Conservation (phyloP, 1,140 invertebrate genomes). For the Meloidogyne hapla region DNA sequence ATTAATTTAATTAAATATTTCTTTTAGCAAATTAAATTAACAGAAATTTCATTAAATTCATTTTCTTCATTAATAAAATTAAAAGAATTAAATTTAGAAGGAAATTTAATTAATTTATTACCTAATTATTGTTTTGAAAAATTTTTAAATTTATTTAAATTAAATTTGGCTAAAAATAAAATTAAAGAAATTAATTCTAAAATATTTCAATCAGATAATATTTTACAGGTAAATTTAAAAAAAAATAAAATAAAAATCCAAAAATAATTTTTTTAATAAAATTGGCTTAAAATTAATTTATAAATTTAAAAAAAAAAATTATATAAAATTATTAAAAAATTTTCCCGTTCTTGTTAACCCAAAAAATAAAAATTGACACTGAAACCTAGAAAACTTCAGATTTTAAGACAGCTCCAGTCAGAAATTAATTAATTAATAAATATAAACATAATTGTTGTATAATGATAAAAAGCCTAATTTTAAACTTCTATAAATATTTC, state of each 20-base stretch:
- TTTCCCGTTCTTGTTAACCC: too few species aligned
- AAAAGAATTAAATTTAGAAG: conserved; percentile 36
- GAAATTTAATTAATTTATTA: conserved; percentile 32
- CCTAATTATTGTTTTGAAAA: conserved; percentile 40
- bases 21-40: conserved; percentile 42
- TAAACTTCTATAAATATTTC: too few species aligned
- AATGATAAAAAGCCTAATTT: too few species aligned
- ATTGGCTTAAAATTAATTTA: conserved; percentile 22
- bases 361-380: too few species aligned
- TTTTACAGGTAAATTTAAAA: conserved; percentile 32
- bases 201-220: conserved; percentile 41
- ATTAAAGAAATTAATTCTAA: conserved; percentile 38
- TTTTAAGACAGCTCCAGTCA: too few species aligned
- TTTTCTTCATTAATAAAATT: conserved; percentile 33
- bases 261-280: conserved; percentile 10
- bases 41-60: conserved; percentile 40
- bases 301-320: conserved; percentile 35
- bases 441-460: too few species aligned
- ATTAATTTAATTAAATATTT: conserved; percentile 4
- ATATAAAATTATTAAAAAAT: conserved; percentile 22
- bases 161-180: conserved; percentile 38
- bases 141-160: conserved; percentile 19
- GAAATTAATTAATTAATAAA: too few species aligned
- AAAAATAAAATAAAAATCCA: too few species aligned
- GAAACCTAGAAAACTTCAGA: too few species aligned